phyloP scores from a whole-genome alignment of 2,113 vertebrate species.

The Hippocampus mohnikei region DNA sequence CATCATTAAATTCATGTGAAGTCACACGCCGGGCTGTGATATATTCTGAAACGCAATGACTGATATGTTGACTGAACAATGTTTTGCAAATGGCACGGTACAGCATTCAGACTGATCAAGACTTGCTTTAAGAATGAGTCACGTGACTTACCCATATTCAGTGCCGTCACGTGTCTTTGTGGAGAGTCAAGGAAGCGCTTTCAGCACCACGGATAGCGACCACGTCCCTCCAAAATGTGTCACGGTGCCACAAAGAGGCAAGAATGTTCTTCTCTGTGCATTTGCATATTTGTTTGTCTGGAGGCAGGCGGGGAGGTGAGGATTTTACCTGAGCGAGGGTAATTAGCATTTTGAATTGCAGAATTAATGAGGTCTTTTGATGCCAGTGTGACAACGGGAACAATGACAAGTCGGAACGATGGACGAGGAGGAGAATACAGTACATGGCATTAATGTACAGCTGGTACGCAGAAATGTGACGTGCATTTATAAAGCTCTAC shows the following conservation, averaged over 20 bases:
- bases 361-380: conserved; percentile 47
- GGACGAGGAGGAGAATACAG: conserved; percentile 6
- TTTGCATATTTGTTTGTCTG: conserved; percentile 21
- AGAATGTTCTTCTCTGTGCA: neutral
- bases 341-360: conserved; percentile 42
- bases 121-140: no score
- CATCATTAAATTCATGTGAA: neutral
- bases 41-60: neutral
- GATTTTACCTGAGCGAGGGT: conserved; percentile 21
- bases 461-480: no score
- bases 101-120: no score
- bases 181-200: neutral
- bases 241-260: neutral
- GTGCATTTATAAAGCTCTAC: no score
- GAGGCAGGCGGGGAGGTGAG: conserved; percentile 22
- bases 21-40: neutral
- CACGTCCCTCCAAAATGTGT: neutral
- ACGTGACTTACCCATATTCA: no score
- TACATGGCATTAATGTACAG: neutral
- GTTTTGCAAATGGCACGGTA: no score
- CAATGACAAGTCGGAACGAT: conserved; percentile 27
- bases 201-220: neutral
- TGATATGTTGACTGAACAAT: neutral
- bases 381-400: conserved; percentile 18
- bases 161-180: neutral